Evolutionary conservation across 2,797 vertebrate genomes (phyloP), one percentile per base, ranked within the genome.

Genomic region (Chelmon rostratus): DNA sequence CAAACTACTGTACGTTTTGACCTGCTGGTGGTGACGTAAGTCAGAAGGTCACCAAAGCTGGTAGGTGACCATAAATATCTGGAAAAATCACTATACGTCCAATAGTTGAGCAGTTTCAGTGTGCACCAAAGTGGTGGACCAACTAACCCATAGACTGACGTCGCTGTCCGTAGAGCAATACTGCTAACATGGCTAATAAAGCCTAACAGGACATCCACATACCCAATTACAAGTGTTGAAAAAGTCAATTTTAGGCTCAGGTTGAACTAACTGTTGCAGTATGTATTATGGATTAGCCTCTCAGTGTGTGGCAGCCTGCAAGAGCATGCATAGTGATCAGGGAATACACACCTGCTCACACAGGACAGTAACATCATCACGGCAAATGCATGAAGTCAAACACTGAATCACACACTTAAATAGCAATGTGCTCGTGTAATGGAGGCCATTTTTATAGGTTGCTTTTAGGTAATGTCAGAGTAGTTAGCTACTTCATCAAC

Each of bases 401-500:
- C 65, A 58, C 25, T 58, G 16, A 74, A 78, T 52, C 53, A 31
- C 28, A 74, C 25, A 33, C 66, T 76, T 73, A 40, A 76, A 72
- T 35, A 72, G 53, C 3, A 10, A 44, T 62, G 52, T 70, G 16
- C 69, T 79, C 40, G 31, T 82, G 75, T 68, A 79, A 77, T 61
- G 25, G 15, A 49, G 66, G 49, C 21, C 23, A 25, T 67, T 81
- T 88, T 73, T 18, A 70, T 67, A 47, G 58, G 73, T 70, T 81
- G 59, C 78, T 78, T 66, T 85, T 65, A 61, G 65, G 54, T 87
- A 82, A 88, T 82, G 73, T 86, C 72, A 81, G 82, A 88, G 81
- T 73, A 72, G 73, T 88, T 85, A 85, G 85, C 82, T 89, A 85
- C 86, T 92, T 91, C 90, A 93, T 92, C 86, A 92, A 66, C 68